Conservation (phyloP, 2,113 vertebrate species). For the Chaetops frenatus region DNA sequence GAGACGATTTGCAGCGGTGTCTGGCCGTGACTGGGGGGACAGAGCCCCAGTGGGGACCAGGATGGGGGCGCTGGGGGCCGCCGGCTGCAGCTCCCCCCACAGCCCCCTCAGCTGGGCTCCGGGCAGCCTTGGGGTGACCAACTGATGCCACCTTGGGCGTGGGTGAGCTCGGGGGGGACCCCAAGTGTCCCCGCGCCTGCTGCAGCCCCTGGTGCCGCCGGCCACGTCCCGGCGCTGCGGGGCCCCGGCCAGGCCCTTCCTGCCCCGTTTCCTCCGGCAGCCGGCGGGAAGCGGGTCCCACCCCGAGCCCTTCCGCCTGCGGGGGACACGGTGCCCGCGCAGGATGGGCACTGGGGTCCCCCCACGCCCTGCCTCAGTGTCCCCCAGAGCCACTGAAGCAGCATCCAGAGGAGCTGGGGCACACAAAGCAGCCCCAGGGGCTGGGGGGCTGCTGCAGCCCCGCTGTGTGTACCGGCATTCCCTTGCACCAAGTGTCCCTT, state of each 20-base stretch:
- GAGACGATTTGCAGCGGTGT: background rate
- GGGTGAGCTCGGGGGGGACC: background rate
- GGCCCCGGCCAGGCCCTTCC: slow-evolving; percentile 31
- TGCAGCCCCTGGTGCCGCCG: background rate
- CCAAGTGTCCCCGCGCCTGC: background rate
- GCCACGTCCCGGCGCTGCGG: background rate
- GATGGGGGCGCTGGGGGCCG: too few relatives aligned
- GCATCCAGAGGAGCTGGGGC: background rate
- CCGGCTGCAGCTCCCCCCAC: background rate
- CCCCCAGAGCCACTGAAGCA: rapidly evolving
- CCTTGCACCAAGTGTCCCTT: background rate
- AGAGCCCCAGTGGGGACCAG: background rate
- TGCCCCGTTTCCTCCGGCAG: slow-evolving; percentile 44
- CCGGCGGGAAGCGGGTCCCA: slow-evolving; percentile 13
- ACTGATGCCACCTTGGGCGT: rapidly evolving
- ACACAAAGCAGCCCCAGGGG: rapidly evolving
- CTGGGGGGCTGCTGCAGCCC: background rate
- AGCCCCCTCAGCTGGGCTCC: background rate
- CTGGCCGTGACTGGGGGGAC: background rate
- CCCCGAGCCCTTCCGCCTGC: slow-evolving; percentile 1
- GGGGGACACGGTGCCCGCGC: background rate
- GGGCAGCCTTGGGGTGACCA: background rate
- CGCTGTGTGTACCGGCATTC: rapidly evolving
- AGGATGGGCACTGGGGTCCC: background rate
- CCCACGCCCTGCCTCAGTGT: rapidly evolving